Percentiles rank a stretch among this genome's conserved stretches.
Conservation (phyloP, 1,140 invertebrate species). For the Lepidurus packardi region DNA sequence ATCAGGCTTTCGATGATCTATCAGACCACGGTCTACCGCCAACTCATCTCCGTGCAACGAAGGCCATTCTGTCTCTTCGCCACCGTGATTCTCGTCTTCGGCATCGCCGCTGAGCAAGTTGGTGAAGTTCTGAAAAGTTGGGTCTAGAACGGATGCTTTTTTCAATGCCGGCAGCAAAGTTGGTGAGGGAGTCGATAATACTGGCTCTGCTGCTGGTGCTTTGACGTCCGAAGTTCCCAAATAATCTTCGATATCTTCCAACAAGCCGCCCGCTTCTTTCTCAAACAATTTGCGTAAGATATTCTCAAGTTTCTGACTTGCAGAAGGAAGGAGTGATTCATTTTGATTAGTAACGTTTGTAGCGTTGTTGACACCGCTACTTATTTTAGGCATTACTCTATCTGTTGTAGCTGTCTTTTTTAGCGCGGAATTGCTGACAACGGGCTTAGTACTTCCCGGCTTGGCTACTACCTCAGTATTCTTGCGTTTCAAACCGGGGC, state of each 20-base stretch:
- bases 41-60: conserved; percentile 49
- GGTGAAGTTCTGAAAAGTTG: neutral
- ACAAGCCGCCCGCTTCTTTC: conserved; percentile 28
- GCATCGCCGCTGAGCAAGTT: conserved; percentile 38
- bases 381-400: neutral
- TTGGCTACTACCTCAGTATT: neutral
- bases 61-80: conserved; percentile 51
- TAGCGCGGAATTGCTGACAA: neutral
- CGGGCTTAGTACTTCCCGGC: conserved; percentile 7
- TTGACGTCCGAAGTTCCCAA: neutral
- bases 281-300: conserved; percentile 30
- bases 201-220: neutral
- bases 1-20: conserved; percentile 51
- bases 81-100: conserved; percentile 55
- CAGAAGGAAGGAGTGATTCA: neutral
- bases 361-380: neutral
- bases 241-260: conserved; percentile 32
- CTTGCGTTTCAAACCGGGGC: conserved; percentile 5
- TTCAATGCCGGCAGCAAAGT: conserved; percentile 1
- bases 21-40: conserved; percentile 56
- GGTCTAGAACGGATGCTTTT: neutral
- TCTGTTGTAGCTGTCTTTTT: neutral
- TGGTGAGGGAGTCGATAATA: neutral
- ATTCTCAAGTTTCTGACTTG: conserved; percentile 25
- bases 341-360: neutral